A percentile compares a stretch with the other conserved stretches of the same genome.
Conservation (phyloP, 2,797 vertebrate genomes). For the Yasuhikotakia modesta region DNA sequence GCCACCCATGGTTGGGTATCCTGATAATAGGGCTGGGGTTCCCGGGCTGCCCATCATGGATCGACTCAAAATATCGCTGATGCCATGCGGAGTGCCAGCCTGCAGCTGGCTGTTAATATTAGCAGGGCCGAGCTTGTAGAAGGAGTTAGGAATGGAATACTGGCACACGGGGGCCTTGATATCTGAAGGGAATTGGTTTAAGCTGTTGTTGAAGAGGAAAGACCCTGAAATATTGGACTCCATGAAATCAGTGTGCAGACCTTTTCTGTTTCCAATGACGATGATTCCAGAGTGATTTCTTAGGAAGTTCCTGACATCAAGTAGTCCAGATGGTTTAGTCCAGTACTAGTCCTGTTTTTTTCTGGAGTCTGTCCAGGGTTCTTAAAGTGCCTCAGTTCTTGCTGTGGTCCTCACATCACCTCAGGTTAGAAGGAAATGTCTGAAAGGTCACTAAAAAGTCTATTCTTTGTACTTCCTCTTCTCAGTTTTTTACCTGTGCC, state of each 20-base stretch:
- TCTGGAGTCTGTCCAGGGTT: not conserved
- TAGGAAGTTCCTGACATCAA: conserved; percentile 36
- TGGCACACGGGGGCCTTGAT: conserved; percentile 92
- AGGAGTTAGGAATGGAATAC: conserved; percentile 90
- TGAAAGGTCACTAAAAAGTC: conserved; percentile 41
- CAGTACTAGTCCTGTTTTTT: not conserved
- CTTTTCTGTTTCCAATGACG: conserved; percentile 61
- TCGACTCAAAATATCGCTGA: conserved; percentile 94
- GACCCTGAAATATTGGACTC: conserved; percentile 91
- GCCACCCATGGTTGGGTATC: conserved; percentile 83
- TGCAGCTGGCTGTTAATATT: conserved; percentile 85
- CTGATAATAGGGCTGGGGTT: conserved; percentile 78
- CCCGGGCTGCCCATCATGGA: conserved; percentile 78
- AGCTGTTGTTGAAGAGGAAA: conserved; percentile 89
- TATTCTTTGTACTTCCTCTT: conserved; percentile 50
- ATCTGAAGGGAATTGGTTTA: conserved; percentile 85
- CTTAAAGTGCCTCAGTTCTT: conserved; percentile 2
- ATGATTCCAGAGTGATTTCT: conserved; percentile 36
- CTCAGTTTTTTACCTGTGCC: conserved; percentile 65
- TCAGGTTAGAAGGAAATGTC: not conserved
- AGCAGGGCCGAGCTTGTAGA: conserved; percentile 89
- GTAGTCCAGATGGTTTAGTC: conserved; percentile 15
- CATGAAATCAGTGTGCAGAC: conserved; percentile 73
- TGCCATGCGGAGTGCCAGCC: conserved; percentile 91
- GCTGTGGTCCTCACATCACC: conserved; percentile 28